Evolutionary conservation across 2,888 invertebrate genomes (phyloP).

Genomic region (Temnothorax rugatulus): DNA sequence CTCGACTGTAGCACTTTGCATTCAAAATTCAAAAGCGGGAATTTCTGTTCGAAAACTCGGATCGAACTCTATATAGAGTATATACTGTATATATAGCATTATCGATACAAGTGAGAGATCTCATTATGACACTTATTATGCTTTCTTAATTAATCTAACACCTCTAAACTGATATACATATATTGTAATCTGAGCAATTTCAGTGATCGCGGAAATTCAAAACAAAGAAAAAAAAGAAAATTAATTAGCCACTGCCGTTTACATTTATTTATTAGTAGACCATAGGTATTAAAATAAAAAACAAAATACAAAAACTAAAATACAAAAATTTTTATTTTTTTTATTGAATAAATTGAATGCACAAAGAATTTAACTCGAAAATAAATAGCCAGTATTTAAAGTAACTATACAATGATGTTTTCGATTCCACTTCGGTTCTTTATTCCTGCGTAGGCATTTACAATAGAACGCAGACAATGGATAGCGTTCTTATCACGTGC

Average conservation of each 20-base stretch:
- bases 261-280: neutral
- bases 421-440: neutral
- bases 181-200: too few relatives aligned
- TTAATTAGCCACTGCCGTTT: neutral
- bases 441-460: neutral
- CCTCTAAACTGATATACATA: too few relatives aligned
- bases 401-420: neutral
- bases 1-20: too few relatives aligned
- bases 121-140: too few relatives aligned
- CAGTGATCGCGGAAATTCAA: too few relatives aligned
- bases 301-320: neutral
- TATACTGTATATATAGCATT: too few relatives aligned
- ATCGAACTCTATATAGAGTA: too few relatives aligned
- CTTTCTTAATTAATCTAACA: too few relatives aligned
- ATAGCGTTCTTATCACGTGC: constrained; percentile 64
- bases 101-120: too few relatives aligned
- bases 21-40: too few relatives aligned
- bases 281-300: neutral
- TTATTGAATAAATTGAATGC: neutral
- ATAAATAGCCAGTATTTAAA: neutral
- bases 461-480: constrained; percentile 58
- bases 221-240: too few relatives aligned
- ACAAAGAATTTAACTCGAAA: neutral
- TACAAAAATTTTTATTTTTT: neutral
- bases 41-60: too few relatives aligned